Percentiles rank a stretch among this genome's conserved stretches.
These are phyloP conservation scores for Pluvialis apricaria DNA, from an alignment of 2,113 vertebrate species.

Conservation along the genomic window DNA sequence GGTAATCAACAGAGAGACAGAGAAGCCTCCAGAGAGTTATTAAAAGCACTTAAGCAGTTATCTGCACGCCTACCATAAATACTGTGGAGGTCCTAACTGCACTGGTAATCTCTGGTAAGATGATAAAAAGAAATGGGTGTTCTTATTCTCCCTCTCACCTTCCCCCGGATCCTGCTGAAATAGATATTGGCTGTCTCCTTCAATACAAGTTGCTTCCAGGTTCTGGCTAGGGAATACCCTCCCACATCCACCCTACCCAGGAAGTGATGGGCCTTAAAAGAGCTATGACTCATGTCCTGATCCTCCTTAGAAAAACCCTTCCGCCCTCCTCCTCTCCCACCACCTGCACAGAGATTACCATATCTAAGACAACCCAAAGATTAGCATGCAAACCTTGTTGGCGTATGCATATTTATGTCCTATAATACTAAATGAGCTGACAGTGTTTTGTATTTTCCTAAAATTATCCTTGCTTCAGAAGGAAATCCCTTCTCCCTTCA, in stretches of 20 bases:
- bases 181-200: conserved; percentile 2
- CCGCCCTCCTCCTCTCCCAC: neutral
- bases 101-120: neutral
- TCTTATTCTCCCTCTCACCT: conserved; percentile 4
- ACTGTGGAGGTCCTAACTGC: neutral
- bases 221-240: conserved; percentile 39
- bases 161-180: neutral
- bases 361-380: neutral
- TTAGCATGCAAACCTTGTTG: neutral
- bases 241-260: neutral
- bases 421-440: neutral
- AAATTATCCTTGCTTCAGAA: conserved; percentile 6
- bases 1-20: neutral
- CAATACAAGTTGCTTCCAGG: neutral
- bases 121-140: neutral
- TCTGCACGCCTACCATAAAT: neutral
- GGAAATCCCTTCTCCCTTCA: conserved; percentile 3
- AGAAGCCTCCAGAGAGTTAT: neutral
- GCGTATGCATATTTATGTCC: neutral
- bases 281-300: conserved; percentile 32
- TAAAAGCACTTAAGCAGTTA: conserved; percentile 19
- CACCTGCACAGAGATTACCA: conserved; percentile 7
- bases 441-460: neutral
- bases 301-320: neutral
- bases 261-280: neutral